Conservation (phyloP, 2,797 vertebrate genomes). For the Pristis pectinata region DNA sequence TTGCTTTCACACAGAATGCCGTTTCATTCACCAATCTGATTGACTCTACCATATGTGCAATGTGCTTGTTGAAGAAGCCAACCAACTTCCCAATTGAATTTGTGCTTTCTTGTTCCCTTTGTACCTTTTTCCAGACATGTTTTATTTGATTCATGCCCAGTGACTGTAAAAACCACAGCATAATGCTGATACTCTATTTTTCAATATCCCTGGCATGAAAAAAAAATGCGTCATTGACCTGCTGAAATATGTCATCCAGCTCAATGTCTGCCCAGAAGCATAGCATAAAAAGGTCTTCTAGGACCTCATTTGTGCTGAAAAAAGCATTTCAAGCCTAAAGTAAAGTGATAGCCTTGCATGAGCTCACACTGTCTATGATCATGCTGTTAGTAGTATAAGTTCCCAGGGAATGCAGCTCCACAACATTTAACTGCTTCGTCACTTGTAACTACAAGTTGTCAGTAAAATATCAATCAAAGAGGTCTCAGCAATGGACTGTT, state of each 20-base stretch:
- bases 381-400: neutral
- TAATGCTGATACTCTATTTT: neutral
- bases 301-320: neutral
- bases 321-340: conserved; percentile 9
- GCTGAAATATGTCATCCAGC: neutral
- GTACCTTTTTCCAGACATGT: neutral
- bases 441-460: neutral
- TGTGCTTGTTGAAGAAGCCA: neutral
- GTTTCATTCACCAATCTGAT: neutral
- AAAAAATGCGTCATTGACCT: neutral
- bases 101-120: neutral
- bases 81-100: neutral
- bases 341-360: neutral
- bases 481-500: neutral
- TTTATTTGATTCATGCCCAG: neutral
- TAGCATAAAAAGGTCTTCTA: neutral
- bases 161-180: neutral
- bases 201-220: neutral
- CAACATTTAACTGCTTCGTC: neutral
- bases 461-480: neutral
- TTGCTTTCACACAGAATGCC: neutral
- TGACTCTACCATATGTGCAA: neutral
- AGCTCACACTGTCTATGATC: neutral
- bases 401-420: neutral
- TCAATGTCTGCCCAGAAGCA: neutral